Conservation (phyloP, 2,888 invertebrate genomes). For the Sarcophaga subvicina region DNA sequence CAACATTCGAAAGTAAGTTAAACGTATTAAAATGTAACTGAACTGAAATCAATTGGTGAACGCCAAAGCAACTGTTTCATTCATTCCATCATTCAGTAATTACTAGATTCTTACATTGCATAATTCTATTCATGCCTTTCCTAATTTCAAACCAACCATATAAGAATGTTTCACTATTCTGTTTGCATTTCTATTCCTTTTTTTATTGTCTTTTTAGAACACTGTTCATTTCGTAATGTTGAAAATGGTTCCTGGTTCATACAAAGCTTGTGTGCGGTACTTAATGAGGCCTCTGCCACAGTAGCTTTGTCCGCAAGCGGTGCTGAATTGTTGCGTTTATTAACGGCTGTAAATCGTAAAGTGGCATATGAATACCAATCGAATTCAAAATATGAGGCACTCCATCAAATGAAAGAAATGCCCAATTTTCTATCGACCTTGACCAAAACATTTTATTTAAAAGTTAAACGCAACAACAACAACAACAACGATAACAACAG, state of each 20-base stretch:
- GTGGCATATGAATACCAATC: slow-evolving; percentile 87
- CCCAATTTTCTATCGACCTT: slow-evolving; percentile 87
- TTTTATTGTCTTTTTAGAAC: slow-evolving; percentile 80
- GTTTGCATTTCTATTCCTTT: not conserved
- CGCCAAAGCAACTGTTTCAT: not conserved
- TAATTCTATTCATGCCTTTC: not conserved
- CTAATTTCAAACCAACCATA: not conserved
- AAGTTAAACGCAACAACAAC: slow-evolving; percentile 73
- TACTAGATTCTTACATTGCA: too few relatives aligned
- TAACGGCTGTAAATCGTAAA: slow-evolving; percentile 85
- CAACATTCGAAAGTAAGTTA: slow-evolving; percentile 86
- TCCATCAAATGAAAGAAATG: slow-evolving; percentile 86
- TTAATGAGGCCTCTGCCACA: slow-evolving; percentile 81
- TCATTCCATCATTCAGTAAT: slow-evolving; percentile 3
- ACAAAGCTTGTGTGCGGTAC: slow-evolving; percentile 85
- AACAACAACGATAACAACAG: slow-evolving; percentile 7
- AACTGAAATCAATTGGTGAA: slow-evolving; percentile 18
- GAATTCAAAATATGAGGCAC: slow-evolving; percentile 80
- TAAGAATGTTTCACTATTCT: not conserved
- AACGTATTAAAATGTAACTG: slow-evolving; percentile 51
- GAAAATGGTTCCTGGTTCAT: slow-evolving; percentile 89
- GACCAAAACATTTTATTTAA: slow-evolving; percentile 84
- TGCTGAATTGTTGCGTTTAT: slow-evolving; percentile 84
- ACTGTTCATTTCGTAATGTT: slow-evolving; percentile 87
- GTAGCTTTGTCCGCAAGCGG: slow-evolving; percentile 81